Evolutionary conservation across 2,797 vertebrate species (phyloP).

Genomic region (Dryobates pubescens): DNA sequence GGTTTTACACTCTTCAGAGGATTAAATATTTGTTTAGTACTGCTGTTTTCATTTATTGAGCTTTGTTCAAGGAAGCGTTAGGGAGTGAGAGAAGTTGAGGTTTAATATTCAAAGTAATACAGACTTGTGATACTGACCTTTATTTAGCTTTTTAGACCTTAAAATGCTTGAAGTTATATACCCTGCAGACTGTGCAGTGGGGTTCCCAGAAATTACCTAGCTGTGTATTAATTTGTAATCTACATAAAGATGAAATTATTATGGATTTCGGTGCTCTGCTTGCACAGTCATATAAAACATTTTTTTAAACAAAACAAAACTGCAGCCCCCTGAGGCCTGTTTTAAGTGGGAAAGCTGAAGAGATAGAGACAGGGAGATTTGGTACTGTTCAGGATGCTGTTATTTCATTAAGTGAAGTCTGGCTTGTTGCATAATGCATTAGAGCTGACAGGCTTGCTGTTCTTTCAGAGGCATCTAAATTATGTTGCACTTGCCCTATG

Average conservation of each 20-base stretch:
- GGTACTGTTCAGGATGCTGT: neutral
- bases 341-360: neutral
- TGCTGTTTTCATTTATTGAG: neutral
- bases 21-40: neutral
- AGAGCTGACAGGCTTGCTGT: neutral
- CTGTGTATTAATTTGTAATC: neutral
- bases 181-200: neutral
- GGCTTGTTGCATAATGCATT: neutral
- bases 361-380: neutral
- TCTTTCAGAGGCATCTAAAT: neutral
- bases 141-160: neutral
- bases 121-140: neutral
- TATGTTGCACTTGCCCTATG: neutral
- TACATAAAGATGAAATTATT: neutral
- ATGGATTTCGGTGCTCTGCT: neutral
- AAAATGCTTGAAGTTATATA: neutral
- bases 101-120: neutral
- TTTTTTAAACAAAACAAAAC: neutral
- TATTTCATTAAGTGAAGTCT: neutral
- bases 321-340: neutral
- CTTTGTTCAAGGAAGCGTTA: neutral
- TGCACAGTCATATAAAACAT: neutral
- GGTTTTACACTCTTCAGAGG: neutral
- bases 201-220: neutral
- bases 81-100: neutral